Evolutionary conservation across 1,140 invertebrate genomes (phyloP).

Genomic region (Archivesica marissinica): DNA sequence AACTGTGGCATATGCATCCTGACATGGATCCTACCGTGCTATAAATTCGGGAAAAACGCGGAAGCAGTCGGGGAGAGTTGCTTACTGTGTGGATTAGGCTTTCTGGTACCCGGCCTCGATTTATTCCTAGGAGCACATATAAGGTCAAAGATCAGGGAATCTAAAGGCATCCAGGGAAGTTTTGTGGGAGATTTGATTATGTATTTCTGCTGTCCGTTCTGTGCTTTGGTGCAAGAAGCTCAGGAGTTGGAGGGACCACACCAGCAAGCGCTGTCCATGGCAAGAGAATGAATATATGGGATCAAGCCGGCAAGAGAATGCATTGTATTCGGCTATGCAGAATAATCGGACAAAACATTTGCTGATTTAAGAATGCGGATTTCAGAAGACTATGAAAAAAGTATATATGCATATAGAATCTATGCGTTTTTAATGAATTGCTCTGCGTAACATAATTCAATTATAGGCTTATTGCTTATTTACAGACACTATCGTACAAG

Average conservation of each 20-base stretch:
- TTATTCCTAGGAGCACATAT: slow-evolving; percentile 72
- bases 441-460: background rate
- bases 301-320: background rate
- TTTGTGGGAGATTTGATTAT: slow-evolving; percentile 76
- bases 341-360: background rate
- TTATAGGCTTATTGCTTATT: background rate
- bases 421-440: background rate
- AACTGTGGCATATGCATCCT: slow-evolving; percentile 80
- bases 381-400: background rate
- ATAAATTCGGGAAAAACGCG: slow-evolving; percentile 81
- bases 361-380: background rate
- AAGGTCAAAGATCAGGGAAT: slow-evolving; percentile 80
- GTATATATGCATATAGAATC: background rate
- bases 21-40: slow-evolving; percentile 81
- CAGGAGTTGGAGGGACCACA: slow-evolving; percentile 78
- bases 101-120: slow-evolving; percentile 75
- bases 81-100: slow-evolving; percentile 76
- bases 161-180: slow-evolving; percentile 78
- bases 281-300: slow-evolving; percentile 37
- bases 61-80: slow-evolving; percentile 82
- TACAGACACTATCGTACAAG: no score
- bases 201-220: slow-evolving; percentile 78
- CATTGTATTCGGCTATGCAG: background rate
- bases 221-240: slow-evolving; percentile 80
- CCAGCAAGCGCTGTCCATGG: slow-evolving; percentile 53